Conservation (phyloP, 2,797 vertebrate genomes). For the Xenentodon cancila region DNA sequence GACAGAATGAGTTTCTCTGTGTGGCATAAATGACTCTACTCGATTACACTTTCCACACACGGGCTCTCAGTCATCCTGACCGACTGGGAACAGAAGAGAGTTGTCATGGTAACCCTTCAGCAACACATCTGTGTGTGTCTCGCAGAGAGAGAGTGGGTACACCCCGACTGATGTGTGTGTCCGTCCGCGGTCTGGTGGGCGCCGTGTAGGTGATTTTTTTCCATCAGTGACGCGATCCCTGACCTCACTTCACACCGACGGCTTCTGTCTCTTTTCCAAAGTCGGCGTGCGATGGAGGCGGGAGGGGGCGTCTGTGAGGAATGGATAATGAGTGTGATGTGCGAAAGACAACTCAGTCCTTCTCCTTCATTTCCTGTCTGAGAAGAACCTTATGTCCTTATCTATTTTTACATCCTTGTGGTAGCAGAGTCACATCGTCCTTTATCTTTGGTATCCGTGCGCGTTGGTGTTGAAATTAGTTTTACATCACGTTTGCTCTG, state of each 20-base stretch:
- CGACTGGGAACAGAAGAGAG: conserved; percentile 51
- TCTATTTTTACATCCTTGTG: conserved; percentile 66
- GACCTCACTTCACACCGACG: conserved; percentile 74
- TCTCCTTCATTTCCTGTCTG: conserved; percentile 74
- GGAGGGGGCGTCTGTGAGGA: conserved; percentile 40
- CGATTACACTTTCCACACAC: conserved; percentile 44
- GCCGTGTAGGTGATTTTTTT: conserved; percentile 65
- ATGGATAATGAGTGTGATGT: conserved; percentile 63
- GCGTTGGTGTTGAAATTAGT: background rate
- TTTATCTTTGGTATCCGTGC: conserved; percentile 29
- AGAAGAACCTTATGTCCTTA: conserved; percentile 67
- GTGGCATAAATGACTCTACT: conserved; percentile 56
- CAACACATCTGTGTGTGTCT: conserved; percentile 61
- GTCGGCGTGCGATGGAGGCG: conserved; percentile 45
- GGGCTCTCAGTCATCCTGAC: conserved; percentile 40
- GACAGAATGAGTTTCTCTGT: conserved; percentile 54
- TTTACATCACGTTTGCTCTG: conserved; percentile 11
- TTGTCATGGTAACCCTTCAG: conserved; percentile 82
- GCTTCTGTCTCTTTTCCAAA: conserved; percentile 48
- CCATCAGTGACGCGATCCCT: conserved; percentile 53
- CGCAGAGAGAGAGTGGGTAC: background rate
- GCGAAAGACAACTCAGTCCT: conserved; percentile 66
- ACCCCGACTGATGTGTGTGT: conserved; percentile 10
- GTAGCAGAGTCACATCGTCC: conserved; percentile 40
- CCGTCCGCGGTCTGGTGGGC: conserved; percentile 27